A percentile compares a stretch with the other conserved stretches of the same genome.
These are phyloP conservation scores for Meriones unguiculatus DNA, from an alignment of 2,113 vertebrate genomes.

Conservation along the genomic window DNA sequence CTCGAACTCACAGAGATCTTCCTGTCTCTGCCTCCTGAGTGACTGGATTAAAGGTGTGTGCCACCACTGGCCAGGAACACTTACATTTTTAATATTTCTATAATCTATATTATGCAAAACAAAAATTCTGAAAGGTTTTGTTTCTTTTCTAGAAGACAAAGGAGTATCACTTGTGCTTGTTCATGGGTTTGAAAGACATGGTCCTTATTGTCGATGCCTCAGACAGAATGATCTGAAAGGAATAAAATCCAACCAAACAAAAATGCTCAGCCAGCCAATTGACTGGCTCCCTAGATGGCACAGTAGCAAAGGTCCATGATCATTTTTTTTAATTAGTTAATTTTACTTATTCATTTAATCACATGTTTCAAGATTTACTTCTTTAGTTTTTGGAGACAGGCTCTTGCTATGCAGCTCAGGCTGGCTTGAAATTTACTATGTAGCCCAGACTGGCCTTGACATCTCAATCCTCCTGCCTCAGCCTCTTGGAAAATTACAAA, in stretches of 20 bases:
- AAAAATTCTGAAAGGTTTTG: background rate
- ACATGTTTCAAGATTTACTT: background rate
- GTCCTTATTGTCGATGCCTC: background rate
- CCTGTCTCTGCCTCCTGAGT: background rate
- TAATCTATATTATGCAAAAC: background rate
- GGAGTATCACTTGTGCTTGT: background rate
- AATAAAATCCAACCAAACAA: constrained; percentile 25
- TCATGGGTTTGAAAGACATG: background rate
- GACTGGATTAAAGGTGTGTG: background rate
- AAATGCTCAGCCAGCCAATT: background rate
- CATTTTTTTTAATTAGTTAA: background rate
- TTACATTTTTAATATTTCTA: background rate
- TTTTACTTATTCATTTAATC: background rate
- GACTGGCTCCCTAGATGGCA: background rate
- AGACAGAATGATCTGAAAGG: background rate
- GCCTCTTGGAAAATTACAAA: background rate
- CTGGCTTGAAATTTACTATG: background rate
- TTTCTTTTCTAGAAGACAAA: constrained; percentile 19
- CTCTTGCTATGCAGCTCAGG: background rate
- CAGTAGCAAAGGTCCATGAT: background rate
- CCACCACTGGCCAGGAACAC: background rate
- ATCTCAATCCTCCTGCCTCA: background rate
- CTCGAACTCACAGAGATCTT: background rate
- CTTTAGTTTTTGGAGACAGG: background rate
- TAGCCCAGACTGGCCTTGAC: background rate